Conservation (phyloP, 2,797 vertebrate species). For the Dryobates pubescens region DNA sequence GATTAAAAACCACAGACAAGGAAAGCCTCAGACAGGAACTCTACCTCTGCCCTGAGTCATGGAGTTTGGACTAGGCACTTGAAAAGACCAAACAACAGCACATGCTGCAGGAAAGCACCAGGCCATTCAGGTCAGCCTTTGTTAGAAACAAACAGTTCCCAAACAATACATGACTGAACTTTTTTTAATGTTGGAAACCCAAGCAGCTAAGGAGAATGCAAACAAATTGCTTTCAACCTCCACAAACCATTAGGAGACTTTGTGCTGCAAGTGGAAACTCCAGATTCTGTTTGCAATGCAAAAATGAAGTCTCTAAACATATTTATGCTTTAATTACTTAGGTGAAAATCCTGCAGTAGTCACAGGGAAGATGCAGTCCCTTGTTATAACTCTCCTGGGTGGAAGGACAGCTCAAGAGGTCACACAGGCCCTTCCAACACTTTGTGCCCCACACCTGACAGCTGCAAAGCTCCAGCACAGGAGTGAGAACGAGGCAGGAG, state of each 20-base stretch:
- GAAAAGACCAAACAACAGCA: constrained; percentile 32
- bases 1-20: constrained; percentile 42
- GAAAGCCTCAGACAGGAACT: constrained; percentile 41
- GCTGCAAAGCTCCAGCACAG: not conserved
- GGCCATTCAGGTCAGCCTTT: not conserved
- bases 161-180: not conserved
- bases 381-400: not conserved
- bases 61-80: not conserved
- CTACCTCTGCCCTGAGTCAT: not conserved
- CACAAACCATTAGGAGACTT: not conserved
- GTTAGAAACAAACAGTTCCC: not conserved
- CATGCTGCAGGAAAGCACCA: constrained; percentile 23
- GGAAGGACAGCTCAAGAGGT: not conserved
- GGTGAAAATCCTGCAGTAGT: not conserved
- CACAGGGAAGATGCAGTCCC: not conserved
- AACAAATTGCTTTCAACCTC: constrained; percentile 4
- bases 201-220: not conserved
- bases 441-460: not conserved
- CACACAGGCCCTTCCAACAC: not conserved
- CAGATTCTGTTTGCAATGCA: not conserved
- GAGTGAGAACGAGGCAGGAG: not conserved
- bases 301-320: not conserved
- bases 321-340: not conserved
- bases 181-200: constrained; percentile 9
- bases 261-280: not conserved